Evolutionary conservation across 2,888 invertebrate genomes (phyloP).

Genomic region (Liodrosophila aerea): DNA sequence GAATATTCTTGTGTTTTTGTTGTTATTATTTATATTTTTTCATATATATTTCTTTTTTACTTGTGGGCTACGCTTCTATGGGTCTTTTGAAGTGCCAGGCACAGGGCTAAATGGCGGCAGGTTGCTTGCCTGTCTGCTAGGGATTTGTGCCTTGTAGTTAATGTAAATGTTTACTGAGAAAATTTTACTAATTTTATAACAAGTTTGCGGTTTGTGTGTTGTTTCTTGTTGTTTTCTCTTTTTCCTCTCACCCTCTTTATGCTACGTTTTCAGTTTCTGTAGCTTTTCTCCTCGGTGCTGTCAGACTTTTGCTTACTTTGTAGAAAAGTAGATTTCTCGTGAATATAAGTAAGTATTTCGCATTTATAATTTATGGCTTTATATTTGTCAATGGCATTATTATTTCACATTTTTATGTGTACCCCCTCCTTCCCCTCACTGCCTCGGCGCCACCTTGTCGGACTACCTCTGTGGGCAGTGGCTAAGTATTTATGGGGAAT

Average conservation of each 20-base stretch:
- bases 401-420: constrained; percentile 69
- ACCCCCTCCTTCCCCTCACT: too few species aligned
- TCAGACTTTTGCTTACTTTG: constrained; percentile 50
- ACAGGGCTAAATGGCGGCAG: constrained; percentile 12
- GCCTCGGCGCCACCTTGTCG: too few species aligned
- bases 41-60: constrained; percentile 30
- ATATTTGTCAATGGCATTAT: constrained; percentile 76
- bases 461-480: constrained; percentile 27
- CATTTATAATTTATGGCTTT: constrained; percentile 77
- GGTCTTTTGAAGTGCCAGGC: constrained; percentile 69
- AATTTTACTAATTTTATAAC: constrained; percentile 77
- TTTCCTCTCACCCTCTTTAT: constrained; percentile 50
- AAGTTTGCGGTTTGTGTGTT: constrained; percentile 71
- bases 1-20: constrained; percentile 35
- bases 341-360: constrained; percentile 70
- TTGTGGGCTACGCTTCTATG: constrained; percentile 65
- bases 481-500: constrained; percentile 57
- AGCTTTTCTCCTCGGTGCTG: constrained; percentile 3
- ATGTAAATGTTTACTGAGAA: constrained; percentile 77
- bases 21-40: constrained; percentile 37
- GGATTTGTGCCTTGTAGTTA: constrained; percentile 67
- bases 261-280: constrained; percentile 60
- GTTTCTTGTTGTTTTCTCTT: too few species aligned
- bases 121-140: constrained; percentile 22
- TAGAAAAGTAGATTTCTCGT: constrained; percentile 67